Conservation (phyloP, 2,888 invertebrate genomes). For the Cephus nigrinus region DNA sequence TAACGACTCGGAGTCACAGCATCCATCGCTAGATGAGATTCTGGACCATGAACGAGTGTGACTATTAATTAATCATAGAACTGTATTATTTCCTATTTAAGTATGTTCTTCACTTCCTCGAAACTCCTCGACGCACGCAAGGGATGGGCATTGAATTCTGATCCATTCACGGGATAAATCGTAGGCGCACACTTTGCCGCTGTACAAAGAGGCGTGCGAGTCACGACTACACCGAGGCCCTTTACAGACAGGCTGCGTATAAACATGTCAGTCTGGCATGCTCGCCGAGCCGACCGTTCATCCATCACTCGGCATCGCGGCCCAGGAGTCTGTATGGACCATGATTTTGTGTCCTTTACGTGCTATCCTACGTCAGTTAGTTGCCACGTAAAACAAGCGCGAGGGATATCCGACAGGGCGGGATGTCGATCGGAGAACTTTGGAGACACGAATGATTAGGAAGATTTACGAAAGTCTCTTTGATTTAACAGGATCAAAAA, state of each 20-base stretch:
- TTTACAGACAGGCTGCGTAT: constrained; percentile 60
- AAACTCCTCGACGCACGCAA: constrained; percentile 33
- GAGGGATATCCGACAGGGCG: not conserved
- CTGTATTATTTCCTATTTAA: constrained; percentile 63
- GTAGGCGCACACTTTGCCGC: constrained; percentile 46
- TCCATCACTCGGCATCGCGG: constrained; percentile 54
- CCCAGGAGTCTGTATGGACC: constrained; percentile 11
- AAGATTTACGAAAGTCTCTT: not conserved
- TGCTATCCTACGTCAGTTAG: constrained; percentile 7
- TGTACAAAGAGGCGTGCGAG: constrained; percentile 52
- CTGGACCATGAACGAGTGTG: constrained; percentile 28
- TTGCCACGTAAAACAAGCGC: constrained; percentile 8
- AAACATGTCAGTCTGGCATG: constrained; percentile 63
- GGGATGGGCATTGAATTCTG: constrained; percentile 46
- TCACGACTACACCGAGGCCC: constrained; percentile 28
- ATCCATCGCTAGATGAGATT: not conserved
- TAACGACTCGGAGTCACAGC: not conserved
- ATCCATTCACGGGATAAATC: constrained; percentile 54
- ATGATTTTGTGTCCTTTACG: constrained; percentile 26
- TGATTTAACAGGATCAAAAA: not conserved
- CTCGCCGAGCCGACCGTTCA: constrained; percentile 54
- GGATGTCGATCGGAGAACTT: not conserved
- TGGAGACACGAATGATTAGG: not conserved
- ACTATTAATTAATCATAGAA: constrained; percentile 62
- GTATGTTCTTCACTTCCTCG: constrained; percentile 36